phyloP scores from a whole-genome alignment of 2,113 vertebrate genomes.

The Gavialis gangeticus region DNA sequence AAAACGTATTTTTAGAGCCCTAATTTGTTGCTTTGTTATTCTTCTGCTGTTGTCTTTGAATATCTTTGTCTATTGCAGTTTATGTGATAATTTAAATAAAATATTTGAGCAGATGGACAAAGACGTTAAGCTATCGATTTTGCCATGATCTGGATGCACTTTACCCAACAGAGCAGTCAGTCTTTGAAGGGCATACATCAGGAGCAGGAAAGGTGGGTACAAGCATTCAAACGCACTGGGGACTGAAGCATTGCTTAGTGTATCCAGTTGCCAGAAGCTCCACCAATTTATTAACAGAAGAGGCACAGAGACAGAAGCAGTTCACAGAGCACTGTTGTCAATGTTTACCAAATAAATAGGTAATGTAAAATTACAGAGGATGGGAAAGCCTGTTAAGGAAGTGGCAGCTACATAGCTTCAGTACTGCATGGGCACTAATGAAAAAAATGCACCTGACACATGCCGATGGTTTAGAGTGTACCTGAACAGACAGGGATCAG shows the following conservation, averaged over 20 bases:
- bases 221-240: background rate
- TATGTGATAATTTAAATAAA: conserved; percentile 21
- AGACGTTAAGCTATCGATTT: background rate
- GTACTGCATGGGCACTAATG: background rate
- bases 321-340: background rate
- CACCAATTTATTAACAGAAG: background rate
- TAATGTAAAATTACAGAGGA: background rate
- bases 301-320: background rate
- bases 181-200: background rate
- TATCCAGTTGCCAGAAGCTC: background rate
- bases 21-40: background rate
- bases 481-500: background rate
- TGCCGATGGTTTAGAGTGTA: background rate
- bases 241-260: background rate
- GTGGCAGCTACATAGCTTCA: background rate
- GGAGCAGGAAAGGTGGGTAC: background rate
- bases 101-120: background rate
- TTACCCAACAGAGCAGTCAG: background rate
- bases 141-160: background rate
- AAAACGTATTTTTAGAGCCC: no score
- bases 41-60: conserved; percentile 4
- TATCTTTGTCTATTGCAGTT: background rate
- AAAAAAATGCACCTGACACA: background rate
- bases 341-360: background rate
- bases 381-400: background rate